Percentiles rank a stretch among this genome's conserved stretches.
Conservation (phyloP, 2,797 vertebrate genomes). For the Mormyrops boulengeri region DNA sequence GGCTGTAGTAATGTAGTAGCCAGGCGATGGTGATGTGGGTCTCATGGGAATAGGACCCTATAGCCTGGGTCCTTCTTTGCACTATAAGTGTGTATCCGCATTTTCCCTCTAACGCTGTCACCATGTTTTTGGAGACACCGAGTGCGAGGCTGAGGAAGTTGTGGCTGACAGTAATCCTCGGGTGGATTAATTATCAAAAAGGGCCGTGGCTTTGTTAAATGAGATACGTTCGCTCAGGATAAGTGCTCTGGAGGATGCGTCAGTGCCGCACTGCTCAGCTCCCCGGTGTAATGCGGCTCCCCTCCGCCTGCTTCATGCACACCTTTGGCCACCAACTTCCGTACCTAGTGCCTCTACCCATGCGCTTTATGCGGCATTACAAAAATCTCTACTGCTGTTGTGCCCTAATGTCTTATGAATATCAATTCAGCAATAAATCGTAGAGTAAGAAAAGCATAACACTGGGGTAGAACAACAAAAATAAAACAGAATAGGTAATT, state of each 20-base stretch:
- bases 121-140: neutral
- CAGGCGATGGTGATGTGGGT: neutral
- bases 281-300: neutral
- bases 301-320: neutral
- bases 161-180: conserved; percentile 26
- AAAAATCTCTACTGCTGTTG: neutral
- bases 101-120: neutral
- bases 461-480: neutral
- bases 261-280: neutral
- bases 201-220: conserved; percentile 19
- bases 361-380: conserved; percentile 42
- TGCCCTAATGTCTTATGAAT: neutral
- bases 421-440: neutral
- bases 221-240: conserved; percentile 15
- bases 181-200: conserved; percentile 38
- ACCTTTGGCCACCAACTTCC: neutral
- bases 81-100: conserved; percentile 13
- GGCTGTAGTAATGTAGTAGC: neutral
- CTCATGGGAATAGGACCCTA: neutral
- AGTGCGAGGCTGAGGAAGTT: conserved; percentile 7
- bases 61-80: neutral
- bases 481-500: neutral
- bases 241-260: neutral
- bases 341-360: conserved; percentile 34
- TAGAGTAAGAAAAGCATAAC: neutral